phyloP scores from a whole-genome alignment of 2,797 vertebrate species.

The Enteromius afrohamiltoni region DNA sequence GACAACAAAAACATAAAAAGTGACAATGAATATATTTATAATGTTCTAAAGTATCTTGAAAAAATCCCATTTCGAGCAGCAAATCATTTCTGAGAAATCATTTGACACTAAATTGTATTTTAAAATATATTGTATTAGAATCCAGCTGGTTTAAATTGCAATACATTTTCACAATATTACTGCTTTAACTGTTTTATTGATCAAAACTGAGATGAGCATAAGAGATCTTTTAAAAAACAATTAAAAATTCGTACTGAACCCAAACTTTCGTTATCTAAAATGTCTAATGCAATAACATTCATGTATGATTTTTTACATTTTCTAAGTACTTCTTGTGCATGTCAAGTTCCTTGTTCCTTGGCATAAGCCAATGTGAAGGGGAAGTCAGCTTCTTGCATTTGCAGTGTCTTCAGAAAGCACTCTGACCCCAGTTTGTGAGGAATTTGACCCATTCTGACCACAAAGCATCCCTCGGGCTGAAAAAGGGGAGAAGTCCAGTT shows the following conservation, averaged over 20 bases:
- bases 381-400: constrained; percentile 69
- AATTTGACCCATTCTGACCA: constrained; percentile 78
- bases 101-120: neutral
- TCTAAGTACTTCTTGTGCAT: neutral
- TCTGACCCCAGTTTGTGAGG: constrained; percentile 76
- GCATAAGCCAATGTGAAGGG: constrained; percentile 57
- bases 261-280: too few species aligned
- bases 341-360: constrained; percentile 38
- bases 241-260: neutral
- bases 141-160: neutral
- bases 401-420: constrained; percentile 76
- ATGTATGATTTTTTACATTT: neutral
- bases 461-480: constrained; percentile 71
- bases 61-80: neutral
- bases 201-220: neutral
- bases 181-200: neutral
- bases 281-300: neutral
- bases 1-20: neutral
- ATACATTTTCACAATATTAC: neutral
- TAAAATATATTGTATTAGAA: neutral
- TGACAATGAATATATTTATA: neutral
- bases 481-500: constrained; percentile 59
- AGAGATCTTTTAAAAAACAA: neutral
- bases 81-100: neutral
- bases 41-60: neutral